These are phyloP conservation scores for Albula goreensis DNA, from an alignment of 2,113 vertebrate species.

Conservation along the genomic window DNA sequence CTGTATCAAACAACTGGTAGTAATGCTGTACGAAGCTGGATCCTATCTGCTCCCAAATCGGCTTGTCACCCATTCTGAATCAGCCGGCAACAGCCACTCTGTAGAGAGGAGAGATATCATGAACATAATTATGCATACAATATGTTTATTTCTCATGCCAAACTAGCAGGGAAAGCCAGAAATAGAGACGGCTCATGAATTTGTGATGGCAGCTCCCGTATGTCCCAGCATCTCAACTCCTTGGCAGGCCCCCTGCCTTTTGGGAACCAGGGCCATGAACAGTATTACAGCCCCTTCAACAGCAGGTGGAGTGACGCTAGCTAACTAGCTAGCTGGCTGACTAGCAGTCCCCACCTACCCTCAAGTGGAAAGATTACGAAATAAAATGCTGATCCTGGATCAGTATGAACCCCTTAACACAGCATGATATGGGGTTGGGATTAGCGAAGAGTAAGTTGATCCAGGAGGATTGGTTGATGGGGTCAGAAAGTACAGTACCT, in stretches of 20 bases:
- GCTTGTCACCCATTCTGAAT: constrained; percentile 97
- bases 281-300: neutral
- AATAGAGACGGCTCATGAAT: neutral
- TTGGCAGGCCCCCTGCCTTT: neutral
- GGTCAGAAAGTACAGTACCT: neutral
- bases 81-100: constrained; percentile 77
- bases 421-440: neutral
- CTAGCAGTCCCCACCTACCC: neutral
- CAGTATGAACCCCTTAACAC: neutral
- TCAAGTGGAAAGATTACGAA: neutral
- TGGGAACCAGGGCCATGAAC: neutral
- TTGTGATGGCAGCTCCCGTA: neutral
- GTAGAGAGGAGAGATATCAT: constrained; percentile 37
- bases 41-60: constrained; percentile 98
- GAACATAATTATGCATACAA: neutral
- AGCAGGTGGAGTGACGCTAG: neutral
- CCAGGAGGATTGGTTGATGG: neutral
- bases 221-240: neutral
- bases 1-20: constrained; percentile 92
- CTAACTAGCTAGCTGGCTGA: no score
- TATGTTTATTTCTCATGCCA: neutral
- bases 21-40: constrained; percentile 98
- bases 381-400: neutral
- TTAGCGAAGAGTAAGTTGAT: neutral
- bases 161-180: neutral